phyloP scores from a whole-genome alignment of 2,113 vertebrate genomes.

The Ictalurus furcatus region DNA sequence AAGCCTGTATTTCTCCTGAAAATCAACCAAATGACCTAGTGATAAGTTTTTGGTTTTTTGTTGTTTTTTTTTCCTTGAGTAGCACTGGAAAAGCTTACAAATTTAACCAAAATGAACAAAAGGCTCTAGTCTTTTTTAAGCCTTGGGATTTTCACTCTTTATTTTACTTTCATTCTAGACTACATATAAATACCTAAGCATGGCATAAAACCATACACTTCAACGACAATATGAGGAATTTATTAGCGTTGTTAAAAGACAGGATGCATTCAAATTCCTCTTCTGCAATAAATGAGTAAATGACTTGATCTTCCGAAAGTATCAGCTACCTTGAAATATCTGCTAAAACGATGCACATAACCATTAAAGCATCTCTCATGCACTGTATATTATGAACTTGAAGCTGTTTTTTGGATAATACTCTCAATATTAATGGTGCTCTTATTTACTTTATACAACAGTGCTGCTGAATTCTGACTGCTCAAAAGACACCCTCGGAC shows the following conservation, averaged over 20 bases:
- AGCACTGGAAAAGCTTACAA: constrained; percentile 16
- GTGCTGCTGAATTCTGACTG: background rate
- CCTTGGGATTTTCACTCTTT: background rate
- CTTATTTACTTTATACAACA: background rate
- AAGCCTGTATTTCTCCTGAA: constrained; percentile 7
- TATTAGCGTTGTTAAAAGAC: background rate
- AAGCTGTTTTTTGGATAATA: background rate
- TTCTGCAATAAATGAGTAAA: background rate
- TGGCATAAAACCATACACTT: background rate
- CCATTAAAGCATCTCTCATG: background rate
- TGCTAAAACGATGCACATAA: background rate
- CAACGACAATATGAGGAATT: too few species aligned
- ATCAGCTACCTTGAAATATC: background rate
- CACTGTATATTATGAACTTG: background rate
- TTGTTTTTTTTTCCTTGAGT: background rate
- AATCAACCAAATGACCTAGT: constrained; percentile 3
- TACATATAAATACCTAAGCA: background rate
- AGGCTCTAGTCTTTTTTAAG: constrained; percentile 5
- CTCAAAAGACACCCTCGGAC: background rate
- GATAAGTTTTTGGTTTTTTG: background rate
- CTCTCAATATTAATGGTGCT: background rate
- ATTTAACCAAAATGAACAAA: background rate
- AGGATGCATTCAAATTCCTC: background rate
- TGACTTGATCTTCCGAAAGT: background rate
- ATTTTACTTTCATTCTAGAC: background rate